phyloP scores from a whole-genome alignment of 2,888 invertebrate genomes.

The Diarsia mendica region DNA sequence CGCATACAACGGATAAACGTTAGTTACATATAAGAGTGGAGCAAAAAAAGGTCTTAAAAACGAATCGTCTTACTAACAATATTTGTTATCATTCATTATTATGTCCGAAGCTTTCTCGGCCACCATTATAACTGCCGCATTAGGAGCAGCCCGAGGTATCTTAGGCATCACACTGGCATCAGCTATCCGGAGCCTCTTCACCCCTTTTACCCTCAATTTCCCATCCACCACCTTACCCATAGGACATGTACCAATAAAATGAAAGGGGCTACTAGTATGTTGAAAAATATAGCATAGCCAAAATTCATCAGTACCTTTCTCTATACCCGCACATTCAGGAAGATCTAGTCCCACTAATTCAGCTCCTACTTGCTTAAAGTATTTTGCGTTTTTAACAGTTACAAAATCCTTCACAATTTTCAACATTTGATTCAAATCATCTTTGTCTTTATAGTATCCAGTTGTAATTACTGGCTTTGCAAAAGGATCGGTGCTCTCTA shows the following conservation, averaged over 20 bases:
- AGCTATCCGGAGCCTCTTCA: slow-evolving; percentile 63
- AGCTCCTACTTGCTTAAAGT: slow-evolving; percentile 63
- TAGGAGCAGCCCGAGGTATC: slow-evolving; percentile 89
- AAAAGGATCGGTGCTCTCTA: slow-evolving; percentile 64
- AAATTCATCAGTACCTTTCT: slow-evolving; percentile 57
- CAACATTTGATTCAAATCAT: slow-evolving; percentile 52
- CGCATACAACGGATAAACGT: no score
- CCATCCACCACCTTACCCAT: slow-evolving; percentile 94
- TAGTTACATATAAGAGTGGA: no score
- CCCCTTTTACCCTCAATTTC: slow-evolving; percentile 77
- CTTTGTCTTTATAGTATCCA: slow-evolving; percentile 29
- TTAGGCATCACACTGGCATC: slow-evolving; percentile 84
- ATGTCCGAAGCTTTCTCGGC: slow-evolving; percentile 53
- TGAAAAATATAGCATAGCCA: slow-evolving; percentile 68
- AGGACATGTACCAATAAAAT: slow-evolving; percentile 92
- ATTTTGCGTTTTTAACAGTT: slow-evolving; percentile 57
- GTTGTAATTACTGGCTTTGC: slow-evolving; percentile 63
- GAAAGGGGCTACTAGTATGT: slow-evolving; percentile 91
- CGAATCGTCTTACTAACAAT: not conserved
- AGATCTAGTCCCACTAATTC: slow-evolving; percentile 59
- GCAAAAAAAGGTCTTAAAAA: not conserved
- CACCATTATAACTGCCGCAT: slow-evolving; percentile 80
- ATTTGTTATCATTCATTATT: slow-evolving; percentile 14
- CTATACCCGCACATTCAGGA: slow-evolving; percentile 57
- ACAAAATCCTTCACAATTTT: slow-evolving; percentile 60